phyloP scores from a whole-genome alignment of 2,888 invertebrate genomes.

The Boloria euphrosyne region DNA sequence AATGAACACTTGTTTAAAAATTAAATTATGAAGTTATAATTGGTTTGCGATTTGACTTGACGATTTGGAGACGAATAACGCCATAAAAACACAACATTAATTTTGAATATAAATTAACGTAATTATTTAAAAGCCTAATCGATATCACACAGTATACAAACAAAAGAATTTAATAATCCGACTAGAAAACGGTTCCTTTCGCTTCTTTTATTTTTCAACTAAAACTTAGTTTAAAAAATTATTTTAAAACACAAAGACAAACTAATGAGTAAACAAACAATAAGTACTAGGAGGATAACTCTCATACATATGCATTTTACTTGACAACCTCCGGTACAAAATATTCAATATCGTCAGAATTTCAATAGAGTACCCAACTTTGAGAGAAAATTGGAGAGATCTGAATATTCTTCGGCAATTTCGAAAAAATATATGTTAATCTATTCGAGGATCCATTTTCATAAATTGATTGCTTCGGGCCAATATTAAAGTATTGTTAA shows the following conservation, averaged over 20 bases:
- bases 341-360: constrained; percentile 68
- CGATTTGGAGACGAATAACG: no score
- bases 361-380: constrained; percentile 69
- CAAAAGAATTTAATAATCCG: no score
- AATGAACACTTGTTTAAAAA: no score
- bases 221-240: neutral
- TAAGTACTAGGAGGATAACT: constrained; percentile 46
- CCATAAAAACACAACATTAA: no score
- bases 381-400: constrained; percentile 70
- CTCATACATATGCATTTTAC: constrained; percentile 64
- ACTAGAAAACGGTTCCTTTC: no score
- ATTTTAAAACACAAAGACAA: constrained; percentile 41
- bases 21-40: no score
- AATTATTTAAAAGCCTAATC: no score
- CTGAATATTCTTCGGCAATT: constrained; percentile 74
- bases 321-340: constrained; percentile 55
- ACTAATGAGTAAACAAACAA: constrained; percentile 49
- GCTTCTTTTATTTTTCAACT: no score
- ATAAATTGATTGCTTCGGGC: constrained; percentile 69
- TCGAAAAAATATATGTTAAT: constrained; percentile 73
- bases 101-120: no score
- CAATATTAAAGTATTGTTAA: constrained; percentile 66
- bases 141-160: no score
- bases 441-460: constrained; percentile 70
- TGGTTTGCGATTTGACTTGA: no score